These are phyloP conservation scores for Mola mola DNA, from an alignment of 2,113 vertebrate species.

Conservation along the genomic window DNA sequence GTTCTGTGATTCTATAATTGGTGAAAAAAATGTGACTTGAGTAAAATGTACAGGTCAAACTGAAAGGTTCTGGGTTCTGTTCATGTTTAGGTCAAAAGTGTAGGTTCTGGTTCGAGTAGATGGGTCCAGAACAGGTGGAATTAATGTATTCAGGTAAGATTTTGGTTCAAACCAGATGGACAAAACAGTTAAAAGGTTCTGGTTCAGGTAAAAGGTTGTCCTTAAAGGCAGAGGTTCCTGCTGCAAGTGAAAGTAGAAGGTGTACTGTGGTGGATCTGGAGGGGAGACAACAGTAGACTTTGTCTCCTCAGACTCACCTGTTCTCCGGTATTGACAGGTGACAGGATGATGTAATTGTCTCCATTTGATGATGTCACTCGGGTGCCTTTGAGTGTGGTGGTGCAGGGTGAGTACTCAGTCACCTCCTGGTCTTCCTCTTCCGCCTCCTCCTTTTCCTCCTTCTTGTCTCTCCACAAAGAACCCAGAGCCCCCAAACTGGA, in stretches of 20 bases:
- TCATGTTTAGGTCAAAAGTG: no score
- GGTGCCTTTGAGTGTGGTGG: conserved; percentile 76
- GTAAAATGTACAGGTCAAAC: no score
- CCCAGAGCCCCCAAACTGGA: conserved; percentile 76
- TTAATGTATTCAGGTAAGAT: no score
- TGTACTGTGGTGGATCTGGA: neutral
- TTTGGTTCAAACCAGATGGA: neutral
- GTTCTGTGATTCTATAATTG: no score
- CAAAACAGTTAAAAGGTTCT: neutral
- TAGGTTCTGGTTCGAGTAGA: no score
- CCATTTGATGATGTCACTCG: conserved; percentile 84
- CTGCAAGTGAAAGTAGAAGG: no score
- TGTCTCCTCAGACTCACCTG: conserved; percentile 79
- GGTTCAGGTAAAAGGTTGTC: neutral
- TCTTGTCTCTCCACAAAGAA: conserved; percentile 81
- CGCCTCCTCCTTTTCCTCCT: conserved; percentile 77
- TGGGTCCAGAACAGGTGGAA: no score
- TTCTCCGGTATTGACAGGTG: conserved; percentile 84
- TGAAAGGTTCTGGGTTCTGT: no score
- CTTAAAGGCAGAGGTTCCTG: neutral
- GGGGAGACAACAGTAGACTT: neutral
- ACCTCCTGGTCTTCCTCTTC: conserved; percentile 30
- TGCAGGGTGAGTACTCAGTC: conserved; percentile 55
- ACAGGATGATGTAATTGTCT: conserved; percentile 94
- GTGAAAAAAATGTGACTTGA: no score